Percentiles rank a stretch among this genome's conserved stretches.
Evolutionary conservation across 2,113 vertebrate genomes (phyloP).

Genomic region (Xerus inauris): DNA sequence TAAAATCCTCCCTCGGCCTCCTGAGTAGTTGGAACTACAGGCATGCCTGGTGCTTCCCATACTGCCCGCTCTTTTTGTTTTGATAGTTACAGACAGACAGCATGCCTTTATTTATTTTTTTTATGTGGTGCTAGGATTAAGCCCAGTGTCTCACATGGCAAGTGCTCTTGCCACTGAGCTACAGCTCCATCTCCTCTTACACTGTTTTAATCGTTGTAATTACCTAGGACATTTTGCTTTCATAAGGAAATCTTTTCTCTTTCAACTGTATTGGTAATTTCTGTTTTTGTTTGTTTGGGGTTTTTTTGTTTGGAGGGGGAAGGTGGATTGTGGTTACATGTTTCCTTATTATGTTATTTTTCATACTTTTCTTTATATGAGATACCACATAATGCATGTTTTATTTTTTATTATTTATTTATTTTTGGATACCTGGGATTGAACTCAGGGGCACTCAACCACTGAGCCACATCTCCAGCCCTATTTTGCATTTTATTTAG

Average conservation of each 20-base stretch:
- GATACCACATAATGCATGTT: neutral
- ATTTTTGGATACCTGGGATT: too few relatives aligned
- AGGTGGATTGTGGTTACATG: neutral
- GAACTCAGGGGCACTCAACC: too few relatives aligned
- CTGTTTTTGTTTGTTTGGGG: too few relatives aligned
- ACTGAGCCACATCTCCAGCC: too few relatives aligned
- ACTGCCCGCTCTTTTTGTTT: too few relatives aligned
- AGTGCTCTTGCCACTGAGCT: neutral
- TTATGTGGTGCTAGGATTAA: neutral
- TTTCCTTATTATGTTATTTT: neutral
- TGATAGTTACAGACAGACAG: too few relatives aligned
- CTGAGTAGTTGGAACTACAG: neutral
- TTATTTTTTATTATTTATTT: neutral
- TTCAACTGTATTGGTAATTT: neutral
- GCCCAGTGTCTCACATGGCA: neutral
- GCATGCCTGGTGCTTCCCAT: too few relatives aligned
- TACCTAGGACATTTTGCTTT: neutral
- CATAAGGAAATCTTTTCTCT: neutral
- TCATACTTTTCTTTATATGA: constrained; percentile 1
- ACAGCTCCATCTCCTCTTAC: too few relatives aligned
- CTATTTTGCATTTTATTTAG: too few relatives aligned
- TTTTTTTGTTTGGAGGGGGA: neutral
- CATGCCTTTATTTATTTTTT: too few relatives aligned
- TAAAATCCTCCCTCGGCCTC: too few relatives aligned
- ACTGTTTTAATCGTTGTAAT: neutral